Percentiles rank a stretch among this genome's conserved stretches.
phyloP scores from a whole-genome alignment of 2,888 invertebrate genomes.

The Cephus runcator region DNA sequence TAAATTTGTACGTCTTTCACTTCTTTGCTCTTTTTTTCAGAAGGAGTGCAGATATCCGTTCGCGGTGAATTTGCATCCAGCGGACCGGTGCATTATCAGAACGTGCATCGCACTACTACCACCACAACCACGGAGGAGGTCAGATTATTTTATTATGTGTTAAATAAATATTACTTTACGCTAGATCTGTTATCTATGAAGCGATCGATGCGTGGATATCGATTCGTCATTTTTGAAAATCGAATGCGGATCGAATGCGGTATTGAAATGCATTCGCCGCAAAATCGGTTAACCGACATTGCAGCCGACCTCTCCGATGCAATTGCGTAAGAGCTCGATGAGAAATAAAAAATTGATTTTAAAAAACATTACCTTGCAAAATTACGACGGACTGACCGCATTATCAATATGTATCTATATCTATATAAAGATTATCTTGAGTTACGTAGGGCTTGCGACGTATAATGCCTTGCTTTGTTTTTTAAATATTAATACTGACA shows the following conservation, averaged over 20 bases:
- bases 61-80: constrained; percentile 39
- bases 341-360: not conserved
- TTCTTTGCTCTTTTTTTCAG: constrained; percentile 30
- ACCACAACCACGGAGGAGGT: not conserved
- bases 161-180: not conserved
- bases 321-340: not conserved
- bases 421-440: not conserved
- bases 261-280: not conserved
- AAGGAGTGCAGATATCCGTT: constrained; percentile 39
- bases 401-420: not conserved
- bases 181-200: not conserved
- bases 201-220: too few species aligned
- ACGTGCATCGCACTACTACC: constrained; percentile 36
- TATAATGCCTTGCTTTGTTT: not conserved
- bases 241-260: not conserved
- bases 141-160: not conserved
- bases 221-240: not conserved
- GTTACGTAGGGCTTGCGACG: not conserved
- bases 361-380: not conserved
- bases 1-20: not conserved
- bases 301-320: not conserved
- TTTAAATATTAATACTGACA: not conserved
- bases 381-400: not conserved
- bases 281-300: not conserved
- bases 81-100: constrained; percentile 43